A percentile compares a stretch with the other conserved stretches of the same genome.
Evolutionary conservation across 2,888 invertebrate genomes (phyloP).

Genomic region (Leistus spinibarbis): DNA sequence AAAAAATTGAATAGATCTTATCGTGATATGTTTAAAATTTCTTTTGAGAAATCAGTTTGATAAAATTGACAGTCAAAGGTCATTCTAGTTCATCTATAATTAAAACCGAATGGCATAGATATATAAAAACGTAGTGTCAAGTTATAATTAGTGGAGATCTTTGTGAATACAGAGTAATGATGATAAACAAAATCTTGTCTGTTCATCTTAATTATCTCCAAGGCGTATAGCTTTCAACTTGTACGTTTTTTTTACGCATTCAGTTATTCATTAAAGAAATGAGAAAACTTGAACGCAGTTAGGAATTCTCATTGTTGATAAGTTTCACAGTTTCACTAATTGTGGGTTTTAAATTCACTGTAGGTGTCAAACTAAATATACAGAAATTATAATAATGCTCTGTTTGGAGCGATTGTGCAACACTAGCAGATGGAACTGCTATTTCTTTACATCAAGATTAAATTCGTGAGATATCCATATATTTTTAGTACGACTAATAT

Average conservation of each 20-base stretch:
- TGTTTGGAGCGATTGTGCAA: too few species aligned
- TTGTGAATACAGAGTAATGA: not conserved
- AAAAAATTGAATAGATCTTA: not conserved
- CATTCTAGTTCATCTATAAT: not conserved
- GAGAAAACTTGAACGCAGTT: not conserved
- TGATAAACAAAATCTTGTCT: constrained; percentile 4
- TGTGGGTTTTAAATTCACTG: not conserved
- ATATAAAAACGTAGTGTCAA: not conserved
- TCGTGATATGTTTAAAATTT: not conserved
- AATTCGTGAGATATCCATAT: too few species aligned
- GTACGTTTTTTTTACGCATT: not conserved
- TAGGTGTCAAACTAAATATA: not conserved
- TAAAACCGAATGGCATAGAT: not conserved
- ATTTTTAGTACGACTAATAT: too few species aligned
- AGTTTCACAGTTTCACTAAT: not conserved
- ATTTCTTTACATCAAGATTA: too few species aligned
- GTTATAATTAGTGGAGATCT: not conserved
- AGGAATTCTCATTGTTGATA: not conserved
- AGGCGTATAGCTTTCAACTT: constrained; percentile 1
- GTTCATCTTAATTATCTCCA: constrained; percentile 3
- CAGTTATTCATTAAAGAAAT: not conserved
- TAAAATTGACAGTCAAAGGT: not conserved
- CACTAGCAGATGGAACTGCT: too few species aligned
- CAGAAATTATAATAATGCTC: not conserved
- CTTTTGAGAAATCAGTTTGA: not conserved